Evolutionary conservation across 2,888 invertebrate species (phyloP), one percentile per base, ranked within the genome.

Genomic region (Cyclophora punctaria): DNA sequence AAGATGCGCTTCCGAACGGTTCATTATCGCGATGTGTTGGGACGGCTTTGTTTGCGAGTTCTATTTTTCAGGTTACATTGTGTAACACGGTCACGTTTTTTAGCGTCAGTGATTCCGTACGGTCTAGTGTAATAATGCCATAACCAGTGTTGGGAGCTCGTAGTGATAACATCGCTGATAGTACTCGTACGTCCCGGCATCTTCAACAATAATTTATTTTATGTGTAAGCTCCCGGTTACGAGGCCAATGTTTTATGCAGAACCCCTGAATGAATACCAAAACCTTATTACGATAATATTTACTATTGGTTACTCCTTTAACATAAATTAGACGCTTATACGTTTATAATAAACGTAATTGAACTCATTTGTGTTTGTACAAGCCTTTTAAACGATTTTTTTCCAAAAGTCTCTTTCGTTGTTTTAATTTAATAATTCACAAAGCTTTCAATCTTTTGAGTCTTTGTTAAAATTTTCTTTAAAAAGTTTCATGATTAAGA

Each of bases 11-110:
- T 81, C 73, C 75, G 78, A 83, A 84, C 75, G 76, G 73, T 80
- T 84, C 83, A 84, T 87, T 88, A 85, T 61, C 85, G 86, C 87
- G 87, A 88, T 85, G 84, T 87, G 87, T 86, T 82, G 84, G 77
- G 64, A 68, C 71, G 20, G 20, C 20, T 20, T 20, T 20, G 86
- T 83, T 84, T 82, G 81, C 79, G 81, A 75, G 72, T 78, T 78
- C 72, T 75, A 80, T 80, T 80, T 84, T 85, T 83, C 78, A 81
- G 67, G 70, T 73, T 78, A 76, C 79, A 82, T 83, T 78, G 70
- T 75, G 79, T 70, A 86, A 81, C 78, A 70, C 77, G 78, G 78
- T 87, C 87, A 86, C 87, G 86, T 87, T 84, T 84, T 83, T 83
- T 80, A 80, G 75, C 77, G 76, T 73, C 77, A 73, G 73, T 67